Evolutionary conservation across 2,113 vertebrate genomes (phyloP), one percentile per base, ranked within the genome.

Genomic region (Leuciscus idus): DNA sequence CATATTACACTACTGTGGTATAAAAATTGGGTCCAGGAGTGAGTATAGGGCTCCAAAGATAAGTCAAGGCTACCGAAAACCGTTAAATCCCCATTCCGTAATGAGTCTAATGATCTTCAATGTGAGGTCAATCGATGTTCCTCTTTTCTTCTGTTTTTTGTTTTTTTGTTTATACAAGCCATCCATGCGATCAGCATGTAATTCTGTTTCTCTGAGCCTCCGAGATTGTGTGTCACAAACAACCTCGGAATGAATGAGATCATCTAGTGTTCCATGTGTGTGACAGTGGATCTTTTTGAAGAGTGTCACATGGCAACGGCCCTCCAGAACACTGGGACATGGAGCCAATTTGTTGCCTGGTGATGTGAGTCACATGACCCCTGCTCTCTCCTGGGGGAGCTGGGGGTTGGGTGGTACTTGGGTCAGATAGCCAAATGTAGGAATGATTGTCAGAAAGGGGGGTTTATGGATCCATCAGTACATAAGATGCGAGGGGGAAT

Each of bases 81-180:
- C 89, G 61, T 15, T 92, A 92, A 93, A 92, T 94, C 91, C 93
- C 93, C 92, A 92, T 83, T 52, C 86, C 48, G 87, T 92, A 94
- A 93, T 93, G 92, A 93, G 85, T 89, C 88, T 92, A 91, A 93
- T 93, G 89, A 93, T 92, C 92, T 28, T 87, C 76, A 84, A 83
- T 39, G 81, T 86, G 19, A 81, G 77, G 87, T 86, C 85, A 30
- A 91, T 84, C 82, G 36, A 84, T 89, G 62, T 19, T 30, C 5
- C 19, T 61, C 70, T 55, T 76, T 81, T 81, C 50, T 50, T 50
- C 28, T 73, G 43, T 4, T 30, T 33, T 52, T 87, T 77, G 78
- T 72, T 81, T 84, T 46, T 15, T 1, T 13, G 23, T 12, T 33
- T 9, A 66, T 36, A 6, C 77, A 7, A 66, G 30, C 26, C 48